Conservation (phyloP, 2,888 invertebrate species). For the Synanthedon myopaeformis region DNA sequence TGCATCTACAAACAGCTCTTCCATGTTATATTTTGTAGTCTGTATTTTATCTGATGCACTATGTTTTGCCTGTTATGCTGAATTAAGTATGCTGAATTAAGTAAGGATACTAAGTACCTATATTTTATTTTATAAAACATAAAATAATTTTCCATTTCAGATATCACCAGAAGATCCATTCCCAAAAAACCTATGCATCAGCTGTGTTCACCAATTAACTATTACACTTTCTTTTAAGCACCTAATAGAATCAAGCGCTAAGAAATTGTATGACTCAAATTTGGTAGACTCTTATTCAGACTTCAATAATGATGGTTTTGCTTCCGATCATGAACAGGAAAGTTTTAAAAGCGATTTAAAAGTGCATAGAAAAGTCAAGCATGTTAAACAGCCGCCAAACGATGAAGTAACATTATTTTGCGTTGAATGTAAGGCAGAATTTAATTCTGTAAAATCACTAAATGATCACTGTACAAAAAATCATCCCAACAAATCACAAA, state of each 20-base stretch:
- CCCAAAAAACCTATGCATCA: constrained; percentile 51
- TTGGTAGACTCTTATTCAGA: constrained; percentile 13
- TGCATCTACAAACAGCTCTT: too few relatives aligned
- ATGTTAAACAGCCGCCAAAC: constrained; percentile 11
- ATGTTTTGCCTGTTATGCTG: too few relatives aligned
- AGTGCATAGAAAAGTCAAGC: constrained; percentile 15
- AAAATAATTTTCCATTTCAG: constrained; percentile 17
- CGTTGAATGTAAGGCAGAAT: constrained; percentile 54
- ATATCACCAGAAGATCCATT: constrained; percentile 27
- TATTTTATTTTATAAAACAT: not conserved
- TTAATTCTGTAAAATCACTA: constrained; percentile 30
- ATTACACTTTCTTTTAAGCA: constrained; percentile 59
- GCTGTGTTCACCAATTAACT: constrained; percentile 55
- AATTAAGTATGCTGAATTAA: not conserved
- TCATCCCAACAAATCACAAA: constrained; percentile 37
- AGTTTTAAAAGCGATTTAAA: constrained; percentile 15
- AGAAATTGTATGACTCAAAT: constrained; percentile 25
- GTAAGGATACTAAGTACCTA: not conserved
- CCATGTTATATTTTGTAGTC: too few relatives aligned
- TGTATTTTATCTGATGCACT: too few relatives aligned
- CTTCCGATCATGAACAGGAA: constrained; percentile 28
- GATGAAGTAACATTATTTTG: constrained; percentile 36
- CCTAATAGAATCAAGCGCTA: constrained; percentile 46
- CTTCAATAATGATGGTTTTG: constrained; percentile 26
- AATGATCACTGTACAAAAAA: constrained; percentile 41